Base-by-base conservation (phyloP, 37 sponge, comb jelly and placozoan species). In the Chondrosia reniformis region DNA sequence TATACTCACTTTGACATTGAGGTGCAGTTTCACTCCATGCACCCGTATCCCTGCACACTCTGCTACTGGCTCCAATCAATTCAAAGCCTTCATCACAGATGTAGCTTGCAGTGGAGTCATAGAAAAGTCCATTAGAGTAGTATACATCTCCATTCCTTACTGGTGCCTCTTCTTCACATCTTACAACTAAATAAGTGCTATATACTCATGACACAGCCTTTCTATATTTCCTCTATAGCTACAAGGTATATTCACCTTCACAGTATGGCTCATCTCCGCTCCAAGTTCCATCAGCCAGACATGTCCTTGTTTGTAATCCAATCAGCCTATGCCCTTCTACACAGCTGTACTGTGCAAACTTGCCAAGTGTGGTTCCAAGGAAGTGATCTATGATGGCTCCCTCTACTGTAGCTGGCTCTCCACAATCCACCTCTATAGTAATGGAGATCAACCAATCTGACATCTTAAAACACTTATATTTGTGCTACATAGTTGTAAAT, bases 121-220 rank as follows among this genome's bases (percentile, higher is more conserved):
- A 69, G 43, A 69, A 41, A 69, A 44, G 39, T 36, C 72, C 72
- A 69, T 39, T 69, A 21, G 72, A 43, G 43, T 43, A 69, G 9
- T 39, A 2, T 7, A 40, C 25, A 38, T 40, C 42, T 24, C 37
- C 32, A 69, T 69, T 40, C 41, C 22, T 12, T 2, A 69, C 72
- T 43, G 38, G 41, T 40, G 41, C 22, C n/a, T 41, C 44, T 24
- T 24, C 39, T 13, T 44, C 72, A 69, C 72, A 69, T 41, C 42
- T 44, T 43, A 69, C 72, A 69, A 69, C 72, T 69, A 38, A n/a
- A n/a, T n/a, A n/a, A n/a, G n/a, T n/a, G n/a, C n/a, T n/a, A n/a
- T n/a, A n/a, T n/a, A n/a, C n/a, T n/a, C n/a, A n/a, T n/a, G n/a
- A n/a, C n/a, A n/a, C n/a, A n/a, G n/a, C n/a, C n/a, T n/a, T n/a